Base-by-base conservation (phyloP, 2,797 vertebrate genomes). In the Alca torda region DNA sequence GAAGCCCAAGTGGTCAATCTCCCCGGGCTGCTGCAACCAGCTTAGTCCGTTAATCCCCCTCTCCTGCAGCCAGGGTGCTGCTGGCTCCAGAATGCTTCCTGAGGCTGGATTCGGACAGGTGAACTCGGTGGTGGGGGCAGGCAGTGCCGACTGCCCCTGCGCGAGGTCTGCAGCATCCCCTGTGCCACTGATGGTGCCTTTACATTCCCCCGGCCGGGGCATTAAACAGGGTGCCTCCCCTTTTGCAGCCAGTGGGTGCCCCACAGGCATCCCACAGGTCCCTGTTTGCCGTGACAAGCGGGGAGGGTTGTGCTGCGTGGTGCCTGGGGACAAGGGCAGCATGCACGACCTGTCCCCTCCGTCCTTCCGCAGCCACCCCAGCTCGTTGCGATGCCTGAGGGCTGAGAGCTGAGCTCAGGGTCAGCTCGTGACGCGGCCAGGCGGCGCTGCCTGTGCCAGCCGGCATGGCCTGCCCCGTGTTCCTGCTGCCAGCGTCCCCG, bases 151-250 rank as follows among this genome's bases (percentile, higher is more conserved):
- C 63, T 3, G 9, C 48, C 77, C 20, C 53, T 23, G 7, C 13
- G 13, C 1, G 3, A 33, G 41, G 17, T 45, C 57, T 45, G 23
- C 20, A 20, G 61, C 43, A 16, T 16, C 46, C 50, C 41, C 19
- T 19, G 45, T 28, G 26, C 28, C 1, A 1, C 70, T 30, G 30
- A 16, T 2, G 12, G 31, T 51, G 45, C 57, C 31, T 60, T 30
- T 37, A 4, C 3, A 1, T 53, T 65, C 28, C 20, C 24, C 25
- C 31, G 17, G 6, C 45, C 1, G 6, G 23, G 45, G 11, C 19
- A 8, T 48, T 7, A 3, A 23, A 7, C 0, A 0, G 13, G 37
- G 28, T 16, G 26, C 6, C 46, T 21, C 46, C 23, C 3, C 4
- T 59, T 51, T 26, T 24, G n/a, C n/a, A 11, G n/a, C 64, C 45